Evolutionary conservation across 2,888 invertebrate genomes (phyloP).

Genomic region (Galerucella pusilla): DNA sequence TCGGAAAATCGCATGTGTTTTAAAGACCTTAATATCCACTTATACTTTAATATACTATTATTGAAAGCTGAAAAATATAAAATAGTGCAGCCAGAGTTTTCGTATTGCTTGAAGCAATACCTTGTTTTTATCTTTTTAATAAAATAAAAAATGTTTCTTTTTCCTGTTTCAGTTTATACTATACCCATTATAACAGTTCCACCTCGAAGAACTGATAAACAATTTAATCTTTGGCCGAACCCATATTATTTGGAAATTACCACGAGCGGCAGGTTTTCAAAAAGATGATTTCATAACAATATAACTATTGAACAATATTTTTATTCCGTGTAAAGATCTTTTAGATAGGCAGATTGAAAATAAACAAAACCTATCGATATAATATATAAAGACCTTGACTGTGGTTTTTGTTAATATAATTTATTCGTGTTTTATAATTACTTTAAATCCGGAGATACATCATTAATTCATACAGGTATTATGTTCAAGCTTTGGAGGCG

Average conservation of each 20-base stretch:
- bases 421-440: constrained; percentile 13
- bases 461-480: constrained; percentile 2
- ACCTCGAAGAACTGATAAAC: background rate
- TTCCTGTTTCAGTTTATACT: background rate
- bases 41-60: no score
- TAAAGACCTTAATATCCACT: no score
- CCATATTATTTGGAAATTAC: constrained; percentile 7
- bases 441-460: constrained; percentile 12
- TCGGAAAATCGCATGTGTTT: no score
- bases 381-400: constrained; percentile 13
- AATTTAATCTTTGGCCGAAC: background rate
- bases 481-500: background rate
- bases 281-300: background rate
- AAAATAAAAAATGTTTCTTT: background rate
- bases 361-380: constrained; percentile 5
- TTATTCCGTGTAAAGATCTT: background rate
- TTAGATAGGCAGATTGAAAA: background rate
- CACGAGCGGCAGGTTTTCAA: background rate
- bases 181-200: background rate
- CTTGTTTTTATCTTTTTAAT: no score
- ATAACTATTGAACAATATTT: background rate
- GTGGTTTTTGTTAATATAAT: constrained; percentile 11
- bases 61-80: no score
- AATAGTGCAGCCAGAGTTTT: no score
- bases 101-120: no score